Base-by-base conservation (phyloP, 2,888 invertebrate species). In the Hoplodrina blanda region DNA sequence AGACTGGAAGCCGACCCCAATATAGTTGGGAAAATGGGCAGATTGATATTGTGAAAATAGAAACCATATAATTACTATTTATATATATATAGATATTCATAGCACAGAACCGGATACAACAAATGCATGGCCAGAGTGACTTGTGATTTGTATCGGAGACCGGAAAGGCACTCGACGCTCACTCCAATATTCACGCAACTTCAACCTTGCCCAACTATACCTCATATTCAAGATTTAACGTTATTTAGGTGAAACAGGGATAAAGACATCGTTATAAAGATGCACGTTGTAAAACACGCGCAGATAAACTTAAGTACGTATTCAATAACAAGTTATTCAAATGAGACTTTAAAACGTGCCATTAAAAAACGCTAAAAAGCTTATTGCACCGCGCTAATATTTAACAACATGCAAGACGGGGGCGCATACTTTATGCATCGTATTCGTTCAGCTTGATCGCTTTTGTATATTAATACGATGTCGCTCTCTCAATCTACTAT, bases 401-500 rank as follows among this genome's bases (percentile, higher is more conserved):
- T 80, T 81, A 79, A 85, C 80, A 76, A 78, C 72, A 78, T 76
- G 73, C 83, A 80, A 84, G 83, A 59, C 73, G 71, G 41, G 46
- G 77, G 62, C 76, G 81, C 81, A 84, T 87, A 86, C 82, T 90
- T 88, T 83, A 88, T 88, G 87, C 88, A 88, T 83, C 87, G 82
- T 85, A 89, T 92, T 89, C 84, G 86, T 90, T 89, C 87, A 78
- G 86, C 88, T 86, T 87, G 87, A 90, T 87, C 88, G 89, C 83
- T 85, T 91, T 90, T 92, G 91, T 90, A 93, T 93, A 91, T 91
- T 91, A 91, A 93, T 92, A 84, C 71, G 70, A 64, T 78, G 78
- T 64, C 73, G 74, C 69, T 76, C 80, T 67, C 69, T 65, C 72
- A 65, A 69, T 67, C 71, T 53, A 67, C 76, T 73, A 73, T 80